Percentiles rank a stretch among this genome's conserved stretches.
Evolutionary conservation across 1,140 invertebrate genomes (phyloP).

Genomic region (Drosophila miranda): DNA sequence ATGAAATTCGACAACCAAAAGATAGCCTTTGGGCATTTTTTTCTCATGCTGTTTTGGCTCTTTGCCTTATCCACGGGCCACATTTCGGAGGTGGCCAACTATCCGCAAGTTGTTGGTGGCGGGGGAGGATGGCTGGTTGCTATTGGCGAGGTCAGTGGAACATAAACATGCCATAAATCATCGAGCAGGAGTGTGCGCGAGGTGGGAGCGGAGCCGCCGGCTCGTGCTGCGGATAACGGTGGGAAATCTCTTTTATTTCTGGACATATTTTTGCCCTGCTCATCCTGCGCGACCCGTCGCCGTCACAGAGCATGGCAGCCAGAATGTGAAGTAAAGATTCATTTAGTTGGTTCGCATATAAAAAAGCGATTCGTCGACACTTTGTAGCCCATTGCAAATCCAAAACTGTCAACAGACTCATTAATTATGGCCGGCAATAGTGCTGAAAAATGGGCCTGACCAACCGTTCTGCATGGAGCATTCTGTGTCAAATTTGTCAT

Average conservation of each 20-base stretch:
- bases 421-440: constrained; percentile 63
- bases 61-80: constrained; percentile 31
- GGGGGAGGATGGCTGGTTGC: constrained; percentile 15
- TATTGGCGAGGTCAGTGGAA: constrained; percentile 71
- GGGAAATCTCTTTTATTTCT: constrained; percentile 56
- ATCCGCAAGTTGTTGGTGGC: constrained; percentile 31
- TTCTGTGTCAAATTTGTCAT: constrained; percentile 72
- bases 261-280: constrained; percentile 52
- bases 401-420: constrained; percentile 71
- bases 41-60: constrained; percentile 1
- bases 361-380: constrained; percentile 42
- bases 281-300: constrained; percentile 22
- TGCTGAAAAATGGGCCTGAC: constrained; percentile 54
- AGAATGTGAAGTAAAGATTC: constrained; percentile 36
- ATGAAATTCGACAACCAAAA: background rate
- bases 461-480: constrained; percentile 22
- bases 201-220: constrained; percentile 41
- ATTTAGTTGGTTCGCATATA: constrained; percentile 33
- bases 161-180: constrained; percentile 78
- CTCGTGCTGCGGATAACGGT: constrained; percentile 51
- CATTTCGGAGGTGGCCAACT: constrained; percentile 37
- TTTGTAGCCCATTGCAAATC: constrained; percentile 59
- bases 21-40: background rate
- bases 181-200: constrained; percentile 41
- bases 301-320: constrained; percentile 28